These are phyloP conservation scores for Aporophyla lueneburgensis DNA, from an alignment of 2,888 invertebrate species.

Conservation along the genomic window DNA sequence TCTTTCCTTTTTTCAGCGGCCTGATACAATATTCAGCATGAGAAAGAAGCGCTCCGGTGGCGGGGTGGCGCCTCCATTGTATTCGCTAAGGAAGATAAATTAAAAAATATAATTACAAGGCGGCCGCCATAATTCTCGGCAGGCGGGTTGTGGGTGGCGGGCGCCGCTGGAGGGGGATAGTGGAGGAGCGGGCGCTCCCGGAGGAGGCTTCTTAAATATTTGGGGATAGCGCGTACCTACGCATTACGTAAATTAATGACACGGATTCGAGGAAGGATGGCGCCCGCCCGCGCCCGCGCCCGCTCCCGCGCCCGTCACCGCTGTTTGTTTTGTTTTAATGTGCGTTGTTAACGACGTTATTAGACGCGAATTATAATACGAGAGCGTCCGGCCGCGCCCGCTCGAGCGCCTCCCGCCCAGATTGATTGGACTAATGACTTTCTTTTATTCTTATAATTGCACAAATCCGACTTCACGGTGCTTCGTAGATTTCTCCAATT, in stretches of 20 bases:
- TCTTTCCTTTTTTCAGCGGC: slow-evolving; percentile 91
- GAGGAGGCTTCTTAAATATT: slow-evolving; percentile 91
- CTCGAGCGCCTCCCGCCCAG: slow-evolving; percentile 65
- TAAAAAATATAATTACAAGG: slow-evolving; percentile 93
- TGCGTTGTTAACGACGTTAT: slow-evolving; percentile 90
- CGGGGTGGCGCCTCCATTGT: slow-evolving; percentile 91
- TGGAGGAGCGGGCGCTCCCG: slow-evolving; percentile 90
- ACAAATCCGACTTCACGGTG: slow-evolving; percentile 83
- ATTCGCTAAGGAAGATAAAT: slow-evolving; percentile 93
- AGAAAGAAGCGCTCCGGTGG: slow-evolving; percentile 90
- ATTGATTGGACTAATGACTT: slow-evolving; percentile 89
- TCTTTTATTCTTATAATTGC: slow-evolving; percentile 87
- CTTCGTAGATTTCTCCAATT: slow-evolving; percentile 74
- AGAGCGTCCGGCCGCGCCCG: slow-evolving; percentile 66
- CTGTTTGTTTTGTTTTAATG: slow-evolving; percentile 91
- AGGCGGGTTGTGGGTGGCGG: slow-evolving; percentile 83
- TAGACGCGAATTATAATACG: slow-evolving; percentile 88
- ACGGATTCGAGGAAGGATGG: slow-evolving; percentile 91
- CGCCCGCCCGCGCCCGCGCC: slow-evolving; percentile 80
- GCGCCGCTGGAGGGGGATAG: slow-evolving; percentile 82
- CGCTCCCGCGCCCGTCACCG: slow-evolving; percentile 70
- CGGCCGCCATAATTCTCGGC: slow-evolving; percentile 92
- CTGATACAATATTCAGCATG: slow-evolving; percentile 91
- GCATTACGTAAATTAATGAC: slow-evolving; percentile 91
- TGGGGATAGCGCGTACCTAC: slow-evolving; percentile 91